Conservation (phyloP, 2,888 invertebrate species). For the Eumacrocentrus americanus region DNA sequence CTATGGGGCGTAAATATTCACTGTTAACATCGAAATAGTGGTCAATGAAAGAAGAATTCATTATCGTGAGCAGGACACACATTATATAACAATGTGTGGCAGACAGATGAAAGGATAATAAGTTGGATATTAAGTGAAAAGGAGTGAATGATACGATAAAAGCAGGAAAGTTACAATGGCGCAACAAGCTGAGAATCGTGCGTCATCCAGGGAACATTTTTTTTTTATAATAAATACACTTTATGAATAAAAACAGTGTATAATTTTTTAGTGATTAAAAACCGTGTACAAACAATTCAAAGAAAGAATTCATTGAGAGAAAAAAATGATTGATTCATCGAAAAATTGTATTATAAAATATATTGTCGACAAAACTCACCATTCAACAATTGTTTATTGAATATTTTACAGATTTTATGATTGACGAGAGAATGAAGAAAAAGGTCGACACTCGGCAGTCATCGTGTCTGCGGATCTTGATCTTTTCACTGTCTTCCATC, state of each 20-base stretch:
- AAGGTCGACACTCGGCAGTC: conserved; percentile 35
- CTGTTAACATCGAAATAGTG: too few species aligned
- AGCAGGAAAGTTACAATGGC: neutral
- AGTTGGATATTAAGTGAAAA: neutral
- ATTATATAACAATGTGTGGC: too few species aligned
- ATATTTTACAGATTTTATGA: conserved; percentile 27
- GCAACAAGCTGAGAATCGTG: neutral
- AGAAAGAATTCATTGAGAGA: too few species aligned
- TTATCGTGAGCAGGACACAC: too few species aligned
- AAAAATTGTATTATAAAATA: neutral
- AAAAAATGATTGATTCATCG: too few species aligned
- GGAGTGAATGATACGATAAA: neutral
- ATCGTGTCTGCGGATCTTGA: conserved; percentile 41
- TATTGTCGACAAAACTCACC: neutral
- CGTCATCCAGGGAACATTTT: neutral
- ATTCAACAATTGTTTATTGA: neutral
- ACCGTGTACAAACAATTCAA: too few species aligned
- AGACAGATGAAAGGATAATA: too few species aligned
- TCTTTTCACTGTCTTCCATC: neutral
- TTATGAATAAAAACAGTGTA: too few species aligned
- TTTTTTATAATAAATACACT: too few species aligned
- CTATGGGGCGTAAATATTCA: too few species aligned
- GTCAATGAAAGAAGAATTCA: too few species aligned
- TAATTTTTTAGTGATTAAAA: neutral
- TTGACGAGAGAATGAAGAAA: conserved; percentile 44